Evolutionary conservation across 1,140 invertebrate genomes (phyloP), one percentile per base, ranked within the genome.

Genomic region (Choristoneura fumiferana): DNA sequence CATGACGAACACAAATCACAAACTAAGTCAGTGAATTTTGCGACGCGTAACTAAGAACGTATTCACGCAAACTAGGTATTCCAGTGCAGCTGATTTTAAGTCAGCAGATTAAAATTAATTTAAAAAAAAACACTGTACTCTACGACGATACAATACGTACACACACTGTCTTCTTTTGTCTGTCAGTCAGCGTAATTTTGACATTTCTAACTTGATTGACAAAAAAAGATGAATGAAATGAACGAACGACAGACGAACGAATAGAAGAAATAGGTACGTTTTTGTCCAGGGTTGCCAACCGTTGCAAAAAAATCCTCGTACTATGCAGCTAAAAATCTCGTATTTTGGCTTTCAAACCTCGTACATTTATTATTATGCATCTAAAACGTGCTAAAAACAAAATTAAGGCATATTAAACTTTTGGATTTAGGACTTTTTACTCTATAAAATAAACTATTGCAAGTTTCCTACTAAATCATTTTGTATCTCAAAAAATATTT

Each of bases 201-300:
- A 49, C 43, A 49, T 22, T 49, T n/a, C 2, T 6, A 29, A 2
- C 6, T 33, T 49, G 22, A 49, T 49, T 57, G 58, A 60, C 63
- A 65, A 60, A 60, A 64, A 60, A 43, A 57, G 34, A 55, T 53
- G 52, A 63, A 56, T 62, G 53, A 54, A 33, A 58, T 52, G 52
- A 55, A 40, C 33, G 57, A 8, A 55, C 64, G 62, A 71, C 72
- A 49, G 22, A 8, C 22, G 43, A 43, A 49, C 12, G 43, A 18
- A 49, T 29, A 29, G 22, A 3, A 29, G 2, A 3, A 3, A 6
- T 29, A 29, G 22, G 2, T 29, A 29, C 6, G 2, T 29, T 6
- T 29, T 3, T 6, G 22, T 29, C 2, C 22, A n/a, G n/a, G n/a
- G n/a, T n/a, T n/a, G n/a, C n/a, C n/a, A n/a, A n/a, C n/a, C n/a